Base-by-base conservation (phyloP, 1,140 invertebrate genomes). In the Drosophila ficusphila region DNA sequence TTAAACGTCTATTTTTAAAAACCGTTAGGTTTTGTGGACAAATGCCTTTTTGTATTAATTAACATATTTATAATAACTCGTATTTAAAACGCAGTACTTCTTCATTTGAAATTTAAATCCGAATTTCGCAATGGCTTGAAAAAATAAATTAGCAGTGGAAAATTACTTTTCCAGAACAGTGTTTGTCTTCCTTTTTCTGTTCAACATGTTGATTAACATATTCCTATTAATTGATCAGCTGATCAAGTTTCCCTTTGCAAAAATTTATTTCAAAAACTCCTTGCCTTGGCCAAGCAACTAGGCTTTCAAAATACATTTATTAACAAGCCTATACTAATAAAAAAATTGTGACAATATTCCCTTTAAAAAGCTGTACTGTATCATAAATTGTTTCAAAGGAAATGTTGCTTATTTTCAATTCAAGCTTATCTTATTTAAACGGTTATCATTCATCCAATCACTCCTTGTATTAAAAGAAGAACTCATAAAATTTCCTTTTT, bases 101-200 rank as follows among this genome's bases (percentile, higher is more conserved):
- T 5, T 54, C 19, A 11, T 14, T 19, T 29, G 1, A 16, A 34
- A n/a, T n/a, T 4, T 3, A 18, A 12, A 4, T 6, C 0, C 3
- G n/a, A 21, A 57, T 62, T 58, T 62, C 58, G 58, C 27, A 58
- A 58, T 11, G 3, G 2, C 27, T 62, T 27, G 8, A 58, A 60
- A 58, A 25, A 6, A 11, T 0, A 1, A 56, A 27, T 60, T 64
- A 44, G n/a, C 60, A 61, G 36, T 46, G 54, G 60, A 60, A 64
- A 44, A 60, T 58, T 27, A 42, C 21, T 25, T 60, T 42, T 60
- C 27, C 19, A 44, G 21, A 18, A 9, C 19, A 27, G n/a, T 14
- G 34, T 25, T 53, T 16, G 18, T 56, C 23, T 6, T 9, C 12
- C 6, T 11, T 31, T 14, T 29, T 7, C 18, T n/a, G 27, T 9